Base-by-base conservation (phyloP, 2,113 vertebrate species). In the Eptatretus burgeri region DNA sequence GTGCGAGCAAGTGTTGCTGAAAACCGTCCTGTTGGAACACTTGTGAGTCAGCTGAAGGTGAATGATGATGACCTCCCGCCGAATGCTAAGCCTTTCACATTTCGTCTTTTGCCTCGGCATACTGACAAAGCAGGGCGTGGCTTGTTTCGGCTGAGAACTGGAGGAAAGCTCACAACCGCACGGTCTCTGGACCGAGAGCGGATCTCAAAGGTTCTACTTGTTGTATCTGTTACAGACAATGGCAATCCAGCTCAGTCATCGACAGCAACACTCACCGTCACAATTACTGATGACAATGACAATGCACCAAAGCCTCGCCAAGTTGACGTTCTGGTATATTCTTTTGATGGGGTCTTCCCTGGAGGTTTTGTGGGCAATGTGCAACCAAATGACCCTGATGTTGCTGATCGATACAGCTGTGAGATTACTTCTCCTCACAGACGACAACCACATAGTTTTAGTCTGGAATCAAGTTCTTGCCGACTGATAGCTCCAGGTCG, bases 161-260 rank as follows among this genome's bases (percentile, higher is more conserved):
- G 77, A 9, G 91, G 91, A 1, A 73, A 80, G 11, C 74, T 98
- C 67, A 83, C 77, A 11, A 96, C 89, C 0, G 84, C 81, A 0
- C 73, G 85, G 16, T 85, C 93, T 74, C 87, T 98, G 0, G 89
- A 98, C 74, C 75, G 91, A 65, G 91, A 98, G 67, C 84, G 89
- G 73, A 84, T 87, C 14, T 77, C 82, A 0, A 76, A 87, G 68
- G 95, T 96, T 73, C 85, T 82, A 64, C 76, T 98, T 66, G 80
- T 80, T 0, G 82, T 96, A 66, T 70, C 88, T 14, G 91, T 83
- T 0, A 81, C 79, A 65, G 91, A 98, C 69, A 89, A 87, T 14
- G 91, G 91, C 0, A 63, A 82, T 14, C 89, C 91, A 63, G 87
- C 89, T 49, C 95, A 95, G 89, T 93, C 87, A 52, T 95, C 91